phyloP scores from a whole-genome alignment of 2,113 vertebrate genomes.

The Grallaria varia region DNA sequence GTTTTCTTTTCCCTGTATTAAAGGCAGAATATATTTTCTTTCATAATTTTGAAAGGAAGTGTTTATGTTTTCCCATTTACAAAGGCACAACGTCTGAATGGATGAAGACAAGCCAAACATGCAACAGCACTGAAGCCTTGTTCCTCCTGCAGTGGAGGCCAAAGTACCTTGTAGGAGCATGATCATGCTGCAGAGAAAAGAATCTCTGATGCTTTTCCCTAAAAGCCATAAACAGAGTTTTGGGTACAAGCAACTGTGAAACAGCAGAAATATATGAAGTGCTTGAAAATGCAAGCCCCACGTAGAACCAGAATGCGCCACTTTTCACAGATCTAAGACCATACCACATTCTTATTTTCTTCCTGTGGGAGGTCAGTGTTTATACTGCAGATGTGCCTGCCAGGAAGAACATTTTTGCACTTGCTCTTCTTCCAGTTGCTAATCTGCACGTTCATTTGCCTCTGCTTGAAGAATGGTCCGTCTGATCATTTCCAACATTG shows the following conservation, averaged over 20 bases:
- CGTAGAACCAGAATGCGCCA: background rate
- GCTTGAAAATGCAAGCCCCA: background rate
- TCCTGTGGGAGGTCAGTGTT: slow-evolving; percentile 44
- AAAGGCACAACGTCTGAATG: background rate
- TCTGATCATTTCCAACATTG: background rate
- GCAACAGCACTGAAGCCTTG: background rate
- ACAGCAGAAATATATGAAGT: background rate
- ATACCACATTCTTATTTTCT: background rate
- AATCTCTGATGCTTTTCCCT: background rate
- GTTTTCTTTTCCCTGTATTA: background rate
- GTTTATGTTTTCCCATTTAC: background rate
- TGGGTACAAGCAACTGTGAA: background rate
- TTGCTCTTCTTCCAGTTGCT: slow-evolving; percentile 42
- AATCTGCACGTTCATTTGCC: slow-evolving; percentile 14
- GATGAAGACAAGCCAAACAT: background rate
- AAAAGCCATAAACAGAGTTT: background rate
- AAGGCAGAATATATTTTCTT: background rate
- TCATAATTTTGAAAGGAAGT: background rate
- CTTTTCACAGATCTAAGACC: background rate
- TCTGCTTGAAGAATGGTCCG: background rate
- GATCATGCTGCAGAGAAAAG: background rate
- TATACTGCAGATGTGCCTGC: background rate
- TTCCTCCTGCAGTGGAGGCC: background rate
- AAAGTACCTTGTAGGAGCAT: background rate
- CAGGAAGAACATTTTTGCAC: slow-evolving; percentile 24